These are phyloP conservation scores for Chymomyza costata DNA, from an alignment of 1,140 invertebrate species.

Conservation along the genomic window DNA sequence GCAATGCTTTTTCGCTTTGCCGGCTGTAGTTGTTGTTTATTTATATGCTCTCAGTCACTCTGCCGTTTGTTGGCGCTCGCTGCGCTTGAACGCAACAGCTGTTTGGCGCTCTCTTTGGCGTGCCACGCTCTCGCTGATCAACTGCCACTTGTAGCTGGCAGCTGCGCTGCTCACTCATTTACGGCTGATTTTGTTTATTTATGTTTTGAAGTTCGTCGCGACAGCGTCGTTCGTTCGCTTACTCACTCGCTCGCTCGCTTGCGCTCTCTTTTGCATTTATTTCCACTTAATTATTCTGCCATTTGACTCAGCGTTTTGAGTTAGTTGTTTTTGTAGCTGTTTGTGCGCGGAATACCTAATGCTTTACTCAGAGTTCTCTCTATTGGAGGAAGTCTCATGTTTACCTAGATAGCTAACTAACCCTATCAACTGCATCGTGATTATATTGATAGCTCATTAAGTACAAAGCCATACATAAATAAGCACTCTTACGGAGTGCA, in stretches of 20 bases:
- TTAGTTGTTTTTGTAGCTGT: conserved; percentile 10
- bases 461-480: too few species aligned
- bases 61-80: conserved; percentile 1
- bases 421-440: too few species aligned
- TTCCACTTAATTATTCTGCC: conserved; percentile 9
- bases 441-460: too few species aligned
- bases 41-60: conserved; percentile 1
- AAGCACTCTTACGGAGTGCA: too few species aligned
- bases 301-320: conserved; percentile 27
- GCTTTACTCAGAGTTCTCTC: conserved; percentile 7
- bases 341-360: not conserved
- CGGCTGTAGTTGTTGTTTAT: too few species aligned
- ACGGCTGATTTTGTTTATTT: conserved; percentile 26
- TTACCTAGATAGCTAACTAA: too few species aligned
- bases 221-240: conserved; percentile 14
- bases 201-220: conserved; percentile 35
- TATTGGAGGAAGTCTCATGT: too few species aligned
- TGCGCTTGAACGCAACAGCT: conserved; percentile 27
- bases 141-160: conserved; percentile 8
- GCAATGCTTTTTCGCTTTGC: conserved; percentile 27
- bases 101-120: conserved; percentile 38
- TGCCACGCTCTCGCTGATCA: conserved; percentile 41
- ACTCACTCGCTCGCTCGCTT: not conserved
- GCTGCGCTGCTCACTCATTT: not conserved
- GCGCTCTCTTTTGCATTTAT: conserved; percentile 12